Base-by-base conservation (phyloP, 2,888 invertebrate species). In the Steinernema carpocapsae region DNA sequence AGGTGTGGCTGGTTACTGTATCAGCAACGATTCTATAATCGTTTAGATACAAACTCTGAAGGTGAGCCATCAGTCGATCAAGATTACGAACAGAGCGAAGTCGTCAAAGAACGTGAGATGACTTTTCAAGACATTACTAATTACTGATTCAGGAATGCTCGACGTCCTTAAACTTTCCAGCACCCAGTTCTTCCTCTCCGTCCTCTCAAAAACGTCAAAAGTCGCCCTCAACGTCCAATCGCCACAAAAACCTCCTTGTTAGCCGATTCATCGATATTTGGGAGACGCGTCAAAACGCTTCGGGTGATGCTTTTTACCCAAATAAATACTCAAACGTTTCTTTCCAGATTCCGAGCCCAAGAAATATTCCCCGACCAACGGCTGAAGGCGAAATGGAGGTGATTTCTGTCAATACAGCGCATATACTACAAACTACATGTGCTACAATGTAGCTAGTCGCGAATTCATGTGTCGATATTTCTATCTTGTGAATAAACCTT, bases 241-340 rank as follows among this genome's bases (percentile, higher is more conserved):
- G 29, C 26, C 17, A 32, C 12, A 12, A 64, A n/a, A 64, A 17
- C 14, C 7, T 64, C 4, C 64, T 29, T 12, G 64, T 64, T 26
- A 64, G 32, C 17, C 24, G 32, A 32, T 64, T 64, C 64, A 29
- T 64, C 32, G 64, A 64, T 17, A 64, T 64, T 26, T 64, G 64
- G 64, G 64, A 64, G n/a, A 64, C 64, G n/a, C 64, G 64, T 3
- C 64, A 64, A 64, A 17, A 12, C 17, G 10, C 12, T n/a, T 24
- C 52, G 12, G 52, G 52, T 52, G 24, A 52, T n/a, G 19, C 7
- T 12, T 22, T 22, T 2, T 1, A 19, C 3, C 3, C 1, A 10
- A 52, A 1, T 24, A 17, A 22, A 12, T 22, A 22, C 19, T 19
- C 17, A 24, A 52, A 19, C 3, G 48, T 52, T 22, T 24, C 12